These are phyloP conservation scores for Clarias pachynema DNA, from an alignment of 2,797 vertebrate species.

Conservation along the genomic window DNA sequence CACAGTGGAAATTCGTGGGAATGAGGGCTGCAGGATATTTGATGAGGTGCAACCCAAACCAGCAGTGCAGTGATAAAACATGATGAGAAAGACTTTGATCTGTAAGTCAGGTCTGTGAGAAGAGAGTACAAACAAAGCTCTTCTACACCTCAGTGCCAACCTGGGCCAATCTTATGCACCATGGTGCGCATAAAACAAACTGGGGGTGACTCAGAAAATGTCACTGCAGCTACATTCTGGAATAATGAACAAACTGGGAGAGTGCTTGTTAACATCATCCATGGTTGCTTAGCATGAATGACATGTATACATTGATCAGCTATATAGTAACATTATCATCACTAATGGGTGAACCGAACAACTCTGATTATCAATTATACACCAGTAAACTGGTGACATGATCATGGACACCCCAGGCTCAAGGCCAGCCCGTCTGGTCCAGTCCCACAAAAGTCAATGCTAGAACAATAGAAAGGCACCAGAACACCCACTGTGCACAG, in stretches of 20 bases:
- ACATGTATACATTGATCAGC: too few species aligned
- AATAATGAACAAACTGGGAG: background rate
- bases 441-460: too few species aligned
- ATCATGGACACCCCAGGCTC: too few species aligned
- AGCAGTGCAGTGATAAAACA: slow-evolving; percentile 36
- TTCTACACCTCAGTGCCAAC: background rate
- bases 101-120: slow-evolving; percentile 29
- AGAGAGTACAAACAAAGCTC: slow-evolving; percentile 7
- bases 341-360: too few species aligned
- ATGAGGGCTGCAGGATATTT: slow-evolving; percentile 28
- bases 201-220: background rate
- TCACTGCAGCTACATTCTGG: background rate
- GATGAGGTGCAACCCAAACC: slow-evolving; percentile 33
- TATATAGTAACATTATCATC: too few species aligned
- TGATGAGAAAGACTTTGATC: slow-evolving; percentile 51
- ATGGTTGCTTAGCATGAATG: background rate
- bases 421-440: too few species aligned
- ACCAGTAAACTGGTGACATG: too few species aligned
- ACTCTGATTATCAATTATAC: too few species aligned
- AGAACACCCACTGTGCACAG: too few species aligned
- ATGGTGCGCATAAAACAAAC: background rate
- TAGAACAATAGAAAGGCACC: too few species aligned
- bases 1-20: slow-evolving; percentile 53
- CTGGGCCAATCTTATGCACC: background rate
- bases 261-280: too few species aligned